These are phyloP conservation scores for Atractosteus spatula DNA, from an alignment of 2,113 vertebrate genomes.

Conservation along the genomic window DNA sequence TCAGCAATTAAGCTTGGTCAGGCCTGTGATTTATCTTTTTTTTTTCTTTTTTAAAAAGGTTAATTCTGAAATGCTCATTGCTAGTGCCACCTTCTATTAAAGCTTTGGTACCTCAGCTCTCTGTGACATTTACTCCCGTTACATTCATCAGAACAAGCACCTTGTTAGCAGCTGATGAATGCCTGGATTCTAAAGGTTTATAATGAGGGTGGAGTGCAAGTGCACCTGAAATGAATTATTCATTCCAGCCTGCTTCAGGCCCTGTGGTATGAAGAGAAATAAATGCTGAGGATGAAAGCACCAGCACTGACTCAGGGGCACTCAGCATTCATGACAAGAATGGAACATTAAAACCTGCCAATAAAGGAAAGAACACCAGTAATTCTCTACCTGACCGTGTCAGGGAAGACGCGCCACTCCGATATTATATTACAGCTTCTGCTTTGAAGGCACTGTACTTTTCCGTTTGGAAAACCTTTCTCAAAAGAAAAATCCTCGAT, in stretches of 20 bases:
- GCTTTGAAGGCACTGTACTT: no score
- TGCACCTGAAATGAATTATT: slow-evolving; percentile 51
- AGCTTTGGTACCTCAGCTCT: slow-evolving; percentile 24
- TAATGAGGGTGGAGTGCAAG: slow-evolving; percentile 54
- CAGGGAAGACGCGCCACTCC: no score
- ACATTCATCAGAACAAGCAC: slow-evolving; percentile 55
- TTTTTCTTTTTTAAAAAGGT: slow-evolving; percentile 35
- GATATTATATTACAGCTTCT: no score
- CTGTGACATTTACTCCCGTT: slow-evolving; percentile 27
- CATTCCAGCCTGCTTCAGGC: slow-evolving; percentile 44
- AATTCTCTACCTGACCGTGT: no score
- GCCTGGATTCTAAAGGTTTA: slow-evolving; percentile 50
- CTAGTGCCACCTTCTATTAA: slow-evolving; percentile 61
- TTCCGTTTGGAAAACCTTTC: no score
- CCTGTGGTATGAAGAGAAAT: slow-evolving; percentile 42
- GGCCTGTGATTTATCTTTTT: slow-evolving; percentile 14
- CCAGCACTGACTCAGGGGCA: slow-evolving; percentile 20
- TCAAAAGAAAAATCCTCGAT: no score
- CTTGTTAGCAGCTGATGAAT: slow-evolving; percentile 48
- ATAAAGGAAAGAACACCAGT: no score
- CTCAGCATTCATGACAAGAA: no score
- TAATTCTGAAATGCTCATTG: slow-evolving; percentile 44
- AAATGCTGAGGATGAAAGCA: slow-evolving; percentile 34
- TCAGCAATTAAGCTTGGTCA: slow-evolving; percentile 38
- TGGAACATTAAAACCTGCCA: no score